Conservation (phyloP, 2,797 vertebrate genomes). For the Myotis daubentonii region DNA sequence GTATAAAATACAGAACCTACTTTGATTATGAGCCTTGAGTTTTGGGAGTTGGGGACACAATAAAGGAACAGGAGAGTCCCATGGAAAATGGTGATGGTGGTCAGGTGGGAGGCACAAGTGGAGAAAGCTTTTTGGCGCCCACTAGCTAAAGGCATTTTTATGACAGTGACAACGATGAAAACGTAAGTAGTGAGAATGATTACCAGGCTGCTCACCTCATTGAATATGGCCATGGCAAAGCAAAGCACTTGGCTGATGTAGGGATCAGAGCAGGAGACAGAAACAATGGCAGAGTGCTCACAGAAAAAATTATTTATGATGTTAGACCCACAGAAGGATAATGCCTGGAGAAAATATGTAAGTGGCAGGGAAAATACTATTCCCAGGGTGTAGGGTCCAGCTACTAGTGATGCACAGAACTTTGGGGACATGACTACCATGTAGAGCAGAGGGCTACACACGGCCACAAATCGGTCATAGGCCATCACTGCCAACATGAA, state of each 20-base stretch:
- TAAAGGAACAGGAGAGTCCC: slow-evolving; percentile 28
- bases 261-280: not conserved
- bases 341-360: not conserved
- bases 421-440: not conserved
- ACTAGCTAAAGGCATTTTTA: not conserved
- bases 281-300: not conserved
- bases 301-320: slow-evolving; percentile 38
- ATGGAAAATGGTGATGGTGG: not conserved
- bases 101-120: slow-evolving; percentile 32
- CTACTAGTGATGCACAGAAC: not conserved
- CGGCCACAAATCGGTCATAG: not conserved
- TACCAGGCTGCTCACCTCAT: not conserved
- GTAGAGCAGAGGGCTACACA: slow-evolving; percentile 15
- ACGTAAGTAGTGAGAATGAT: not conserved
- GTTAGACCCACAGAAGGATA: slow-evolving; percentile 18
- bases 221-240: not conserved
- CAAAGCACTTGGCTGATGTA: not conserved
- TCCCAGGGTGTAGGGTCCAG: not conserved
- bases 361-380: not conserved
- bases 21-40: not conserved
- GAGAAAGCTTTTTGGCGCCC: not conserved
- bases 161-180: not conserved
- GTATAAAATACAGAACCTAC: slow-evolving; percentile 19
- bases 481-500: slow-evolving; percentile 19
- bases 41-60: not conserved